Evolutionary conservation across 1,140 invertebrate genomes (phyloP), one percentile per base, ranked within the genome.

Genomic region (Cyphomyrmex costatus): DNA sequence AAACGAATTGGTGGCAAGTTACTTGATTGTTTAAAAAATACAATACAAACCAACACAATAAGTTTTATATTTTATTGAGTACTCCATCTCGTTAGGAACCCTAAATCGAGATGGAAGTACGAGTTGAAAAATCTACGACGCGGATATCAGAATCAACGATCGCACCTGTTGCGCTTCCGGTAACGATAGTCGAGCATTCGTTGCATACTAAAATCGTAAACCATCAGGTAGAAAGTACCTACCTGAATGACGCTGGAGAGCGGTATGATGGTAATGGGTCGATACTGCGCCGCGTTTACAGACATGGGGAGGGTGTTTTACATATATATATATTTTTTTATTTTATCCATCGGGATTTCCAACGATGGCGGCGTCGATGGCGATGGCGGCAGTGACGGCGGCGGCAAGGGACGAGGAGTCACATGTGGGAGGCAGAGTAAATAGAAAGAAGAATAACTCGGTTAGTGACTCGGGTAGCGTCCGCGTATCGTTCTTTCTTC

Each of bases 361-460:
- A 74, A 63, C 46, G 61, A 68, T 56, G 42, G 6, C 24, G 66
- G 30, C 42, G 27, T 2, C 51, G 77, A n/a, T 30, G n/a, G 77
- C 14, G 36, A 16, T n/a, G 36, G 12, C 10, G 19, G 4, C 8
- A 36, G 16, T 14, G 33, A 56, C 86, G 89, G 80, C 89, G 92
- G 89, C 89, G 91, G 84, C 89, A 88, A 87, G 85, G 92, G 88
- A 91, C 89, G 93, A 92, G 92, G 90, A 93, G 92, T 93, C 92
- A 93, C 92, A 80, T 92, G 68, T 60, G 80, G 88, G 86, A 92
- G 90, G 87, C 92, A 92, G 86, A 90, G 88, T 92, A 92, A 88
- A 93, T 93, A 93, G 88, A 93, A 93, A 93, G 88, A 94, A 93
- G 91, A 94, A 94, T 89, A 94, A 93, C 90, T 92, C 87, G 79